phyloP scores from a whole-genome alignment of 2,797 vertebrate species.

The Yasuhikotakia modesta region DNA sequence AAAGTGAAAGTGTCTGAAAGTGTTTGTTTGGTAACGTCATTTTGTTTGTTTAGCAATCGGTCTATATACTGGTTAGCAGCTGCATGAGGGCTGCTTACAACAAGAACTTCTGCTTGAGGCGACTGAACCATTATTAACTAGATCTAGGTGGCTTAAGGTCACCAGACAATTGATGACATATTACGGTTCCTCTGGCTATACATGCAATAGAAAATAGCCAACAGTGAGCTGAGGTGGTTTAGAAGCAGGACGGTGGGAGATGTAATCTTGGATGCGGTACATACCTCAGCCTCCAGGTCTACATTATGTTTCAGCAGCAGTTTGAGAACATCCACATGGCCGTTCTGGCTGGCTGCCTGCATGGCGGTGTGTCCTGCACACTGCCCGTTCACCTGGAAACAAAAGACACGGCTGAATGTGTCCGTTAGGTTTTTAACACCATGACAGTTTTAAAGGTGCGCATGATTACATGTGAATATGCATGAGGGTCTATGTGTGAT shows the following conservation, averaged over 20 bases:
- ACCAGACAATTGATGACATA: neutral
- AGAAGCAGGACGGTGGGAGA: constrained; percentile 7
- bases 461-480: constrained; percentile 44
- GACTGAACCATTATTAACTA: constrained; percentile 9
- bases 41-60: no score
- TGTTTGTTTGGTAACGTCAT: no score
- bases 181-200: neutral
- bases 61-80: neutral
- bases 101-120: constrained; percentile 1
- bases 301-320: constrained; percentile 96
- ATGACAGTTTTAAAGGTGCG: constrained; percentile 49
- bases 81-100: neutral
- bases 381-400: constrained; percentile 90
- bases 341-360: constrained; percentile 99
- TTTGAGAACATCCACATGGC: constrained; percentile 96
- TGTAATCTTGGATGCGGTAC: neutral
- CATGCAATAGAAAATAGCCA: neutral
- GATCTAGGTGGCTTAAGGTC: neutral
- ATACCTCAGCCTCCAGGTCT: constrained; percentile 97
- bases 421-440: neutral
- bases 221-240: neutral
- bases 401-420: constrained; percentile 24
- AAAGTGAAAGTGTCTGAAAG: no score
- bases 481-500: constrained; percentile 54
- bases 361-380: constrained; percentile 99